Evolutionary conservation across 1,140 invertebrate genomes (phyloP).

Genomic region (Argopecten irradians): DNA sequence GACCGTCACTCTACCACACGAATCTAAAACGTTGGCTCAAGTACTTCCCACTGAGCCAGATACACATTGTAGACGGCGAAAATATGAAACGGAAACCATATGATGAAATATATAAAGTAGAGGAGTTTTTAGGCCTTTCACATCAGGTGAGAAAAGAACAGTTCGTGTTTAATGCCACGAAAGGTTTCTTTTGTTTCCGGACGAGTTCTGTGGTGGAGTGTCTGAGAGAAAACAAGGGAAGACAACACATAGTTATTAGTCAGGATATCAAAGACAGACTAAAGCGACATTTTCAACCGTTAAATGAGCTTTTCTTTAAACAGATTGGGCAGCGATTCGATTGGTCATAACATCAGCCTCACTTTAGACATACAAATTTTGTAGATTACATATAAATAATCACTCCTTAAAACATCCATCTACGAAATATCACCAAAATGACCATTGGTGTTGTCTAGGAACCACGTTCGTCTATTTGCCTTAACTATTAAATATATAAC

Average conservation of each 20-base stretch:
- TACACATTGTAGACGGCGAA: constrained; percentile 91
- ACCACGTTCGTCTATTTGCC: too few relatives aligned
- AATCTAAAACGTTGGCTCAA: constrained; percentile 89
- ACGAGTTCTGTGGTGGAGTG: constrained; percentile 66
- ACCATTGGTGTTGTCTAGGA: too few relatives aligned
- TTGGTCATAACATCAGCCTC: constrained; percentile 48
- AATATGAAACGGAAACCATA: constrained; percentile 89
- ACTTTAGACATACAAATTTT: too few relatives aligned
- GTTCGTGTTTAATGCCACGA: constrained; percentile 70
- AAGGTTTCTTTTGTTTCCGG: constrained; percentile 78
- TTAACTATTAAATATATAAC: too few relatives aligned
- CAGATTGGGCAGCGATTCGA: constrained; percentile 56
- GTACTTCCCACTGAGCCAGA: constrained; percentile 85
- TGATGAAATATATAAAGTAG: constrained; percentile 86
- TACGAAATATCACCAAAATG: too few relatives aligned
- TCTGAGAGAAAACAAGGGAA: constrained; percentile 76
- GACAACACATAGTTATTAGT: constrained; percentile 74
- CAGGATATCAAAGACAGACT: constrained; percentile 71
- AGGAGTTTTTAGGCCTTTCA: constrained; percentile 90
- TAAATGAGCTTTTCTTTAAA: constrained; percentile 74
- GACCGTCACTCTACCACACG: constrained; percentile 89
- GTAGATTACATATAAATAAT: too few relatives aligned
- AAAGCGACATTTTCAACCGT: constrained; percentile 73
- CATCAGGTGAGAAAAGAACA: constrained; percentile 92
- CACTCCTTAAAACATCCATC: too few relatives aligned